These are phyloP conservation scores for Potamilus streckersoni DNA, from an alignment of 1,140 invertebrate genomes.

Conservation along the genomic window DNA sequence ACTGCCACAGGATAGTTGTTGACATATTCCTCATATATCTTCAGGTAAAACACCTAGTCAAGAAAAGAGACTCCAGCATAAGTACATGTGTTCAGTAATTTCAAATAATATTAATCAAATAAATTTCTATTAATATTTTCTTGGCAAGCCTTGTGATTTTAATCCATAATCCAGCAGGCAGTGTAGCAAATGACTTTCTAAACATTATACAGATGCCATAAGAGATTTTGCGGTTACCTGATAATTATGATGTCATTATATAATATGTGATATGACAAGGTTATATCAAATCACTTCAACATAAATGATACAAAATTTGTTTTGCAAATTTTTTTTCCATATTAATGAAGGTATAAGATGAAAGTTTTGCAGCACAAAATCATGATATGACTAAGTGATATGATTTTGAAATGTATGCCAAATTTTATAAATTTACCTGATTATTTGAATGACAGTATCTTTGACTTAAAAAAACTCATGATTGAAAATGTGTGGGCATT, in stretches of 20 bases:
- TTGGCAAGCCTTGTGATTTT: neutral
- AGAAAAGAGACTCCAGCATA: neutral
- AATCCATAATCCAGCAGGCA: neutral
- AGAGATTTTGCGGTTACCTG: no score
- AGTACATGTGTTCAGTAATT: neutral
- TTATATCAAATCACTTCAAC: no score
- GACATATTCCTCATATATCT: slow-evolving; percentile 31
- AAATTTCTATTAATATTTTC: neutral
- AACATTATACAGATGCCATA: no score
- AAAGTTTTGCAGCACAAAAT: neutral
- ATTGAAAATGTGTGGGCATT: neutral
- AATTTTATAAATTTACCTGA: neutral
- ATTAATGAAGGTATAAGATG: neutral
- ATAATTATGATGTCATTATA: no score
- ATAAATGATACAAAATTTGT: no score
- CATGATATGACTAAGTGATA: neutral
- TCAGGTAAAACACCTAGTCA: slow-evolving; percentile 25
- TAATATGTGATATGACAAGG: no score
- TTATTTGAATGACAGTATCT: neutral
- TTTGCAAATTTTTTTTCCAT: no score
- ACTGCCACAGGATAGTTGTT: slow-evolving; percentile 20
- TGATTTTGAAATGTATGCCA: neutral
- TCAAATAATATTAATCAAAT: neutral
- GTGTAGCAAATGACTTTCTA: no score
- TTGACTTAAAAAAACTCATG: neutral